Conservation (phyloP, 1,140 invertebrate genomes). For the Pogonognathellus flavescens region DNA sequence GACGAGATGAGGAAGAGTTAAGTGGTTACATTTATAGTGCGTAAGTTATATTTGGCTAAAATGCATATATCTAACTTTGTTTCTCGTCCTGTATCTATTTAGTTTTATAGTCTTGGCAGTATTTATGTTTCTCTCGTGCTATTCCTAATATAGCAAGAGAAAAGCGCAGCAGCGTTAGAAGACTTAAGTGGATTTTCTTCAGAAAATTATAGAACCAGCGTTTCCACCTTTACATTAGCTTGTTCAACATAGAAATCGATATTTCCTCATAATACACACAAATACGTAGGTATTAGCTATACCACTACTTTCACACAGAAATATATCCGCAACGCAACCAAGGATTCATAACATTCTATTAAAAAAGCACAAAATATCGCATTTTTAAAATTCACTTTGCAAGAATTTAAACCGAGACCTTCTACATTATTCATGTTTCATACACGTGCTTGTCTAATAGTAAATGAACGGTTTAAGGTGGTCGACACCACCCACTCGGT, state of each 20-base stretch:
- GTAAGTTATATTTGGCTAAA: too few relatives aligned
- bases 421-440: too few relatives aligned
- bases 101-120: background rate
- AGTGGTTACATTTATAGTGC: background rate
- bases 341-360: too few relatives aligned
- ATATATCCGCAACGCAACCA: too few relatives aligned
- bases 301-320: background rate
- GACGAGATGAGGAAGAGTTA: constrained; percentile 24
- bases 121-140: background rate
- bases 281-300: background rate
- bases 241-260: background rate
- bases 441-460: too few relatives aligned
- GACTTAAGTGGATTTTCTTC: constrained; percentile 10
- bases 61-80: background rate
- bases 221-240: constrained; percentile 12
- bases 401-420: too few relatives aligned
- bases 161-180: background rate
- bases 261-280: background rate
- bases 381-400: too few relatives aligned
- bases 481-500: too few relatives aligned
- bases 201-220: constrained; percentile 12
- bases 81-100: background rate
- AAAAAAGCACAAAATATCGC: too few relatives aligned
- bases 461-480: too few relatives aligned
- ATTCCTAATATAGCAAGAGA: background rate